Evolutionary conservation across 1,140 invertebrate genomes (phyloP).

Genomic region (Aleiodes sp.): DNA sequence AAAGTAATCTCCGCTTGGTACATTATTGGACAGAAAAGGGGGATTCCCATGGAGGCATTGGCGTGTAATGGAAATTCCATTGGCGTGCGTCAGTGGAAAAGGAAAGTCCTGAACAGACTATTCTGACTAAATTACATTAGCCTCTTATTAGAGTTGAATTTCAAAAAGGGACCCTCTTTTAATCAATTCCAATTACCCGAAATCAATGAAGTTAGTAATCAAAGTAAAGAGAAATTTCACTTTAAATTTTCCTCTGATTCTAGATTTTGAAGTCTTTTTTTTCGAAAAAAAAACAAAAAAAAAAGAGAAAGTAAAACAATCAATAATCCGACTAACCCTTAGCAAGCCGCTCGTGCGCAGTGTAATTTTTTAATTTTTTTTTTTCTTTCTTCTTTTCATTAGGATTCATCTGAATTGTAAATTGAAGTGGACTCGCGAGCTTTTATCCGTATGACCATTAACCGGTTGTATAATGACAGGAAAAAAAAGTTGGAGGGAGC

Average conservation of each 20-base stretch:
- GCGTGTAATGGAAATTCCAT: slow-evolving; percentile 1
- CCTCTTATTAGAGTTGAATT: background rate
- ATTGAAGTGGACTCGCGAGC: slow-evolving; percentile 13
- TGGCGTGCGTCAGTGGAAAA: slow-evolving; percentile 5
- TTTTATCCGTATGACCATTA: slow-evolving; percentile 8
- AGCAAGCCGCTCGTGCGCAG: background rate
- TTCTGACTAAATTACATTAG: background rate
- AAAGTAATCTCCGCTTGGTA: too few species aligned
- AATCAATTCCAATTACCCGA: background rate
- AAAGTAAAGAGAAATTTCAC: background rate
- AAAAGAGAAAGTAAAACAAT: background rate
- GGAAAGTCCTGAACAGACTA: background rate
- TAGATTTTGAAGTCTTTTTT: background rate
- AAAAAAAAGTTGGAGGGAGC: background rate
- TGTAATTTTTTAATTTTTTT: slow-evolving; percentile 10
- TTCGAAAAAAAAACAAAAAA: background rate
- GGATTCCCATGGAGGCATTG: background rate
- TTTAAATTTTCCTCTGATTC: background rate
- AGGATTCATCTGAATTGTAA: slow-evolving; percentile 16
- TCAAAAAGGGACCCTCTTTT: background rate
- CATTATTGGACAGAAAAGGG: too few species aligned
- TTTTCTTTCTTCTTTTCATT: background rate
- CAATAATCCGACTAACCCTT: background rate
- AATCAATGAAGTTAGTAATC: background rate
- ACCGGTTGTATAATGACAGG: slow-evolving; percentile 5